phyloP scores from a whole-genome alignment of 2,888 invertebrate species.

The Leucozona laternaria region DNA sequence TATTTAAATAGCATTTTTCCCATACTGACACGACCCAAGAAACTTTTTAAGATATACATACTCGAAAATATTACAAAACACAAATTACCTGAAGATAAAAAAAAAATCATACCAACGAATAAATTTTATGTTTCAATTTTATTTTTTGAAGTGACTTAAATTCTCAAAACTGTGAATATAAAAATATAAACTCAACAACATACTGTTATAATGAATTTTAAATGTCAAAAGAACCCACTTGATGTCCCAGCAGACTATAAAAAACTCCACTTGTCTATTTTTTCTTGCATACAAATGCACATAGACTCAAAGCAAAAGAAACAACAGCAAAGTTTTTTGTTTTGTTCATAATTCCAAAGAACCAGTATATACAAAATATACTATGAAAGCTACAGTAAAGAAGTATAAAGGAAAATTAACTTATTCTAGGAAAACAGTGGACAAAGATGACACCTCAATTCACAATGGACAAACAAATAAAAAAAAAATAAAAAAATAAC shows the following conservation, averaged over 20 bases:
- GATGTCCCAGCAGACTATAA: conserved; percentile 39
- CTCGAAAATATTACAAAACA: too few species aligned
- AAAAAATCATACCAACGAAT: neutral
- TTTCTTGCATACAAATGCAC: conserved; percentile 34
- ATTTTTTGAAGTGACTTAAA: conserved; percentile 5
- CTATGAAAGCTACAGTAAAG: neutral
- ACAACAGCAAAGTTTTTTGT: neutral
- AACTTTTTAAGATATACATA: too few species aligned
- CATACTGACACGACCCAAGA: too few species aligned
- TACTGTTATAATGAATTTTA: conserved; percentile 19
- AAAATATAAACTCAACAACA: conserved; percentile 4
- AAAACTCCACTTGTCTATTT: conserved; percentile 6
- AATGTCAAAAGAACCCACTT: conserved; percentile 55
- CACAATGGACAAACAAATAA: conserved; percentile 37
- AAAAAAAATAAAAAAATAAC: conserved; percentile 2
- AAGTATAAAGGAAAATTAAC: conserved; percentile 51
- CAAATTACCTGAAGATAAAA: too few species aligned
- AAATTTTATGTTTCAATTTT: neutral
- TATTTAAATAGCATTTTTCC: too few species aligned
- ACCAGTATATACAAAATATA: neutral
- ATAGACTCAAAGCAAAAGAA: conserved; percentile 49
- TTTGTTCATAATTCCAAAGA: neutral
- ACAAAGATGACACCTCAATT: conserved; percentile 65
- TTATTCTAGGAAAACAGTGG: conserved; percentile 38
- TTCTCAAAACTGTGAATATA: neutral